These are phyloP conservation scores for Petaurus breviceps DNA, from an alignment of 2,113 vertebrate species.

Conservation along the genomic window DNA sequence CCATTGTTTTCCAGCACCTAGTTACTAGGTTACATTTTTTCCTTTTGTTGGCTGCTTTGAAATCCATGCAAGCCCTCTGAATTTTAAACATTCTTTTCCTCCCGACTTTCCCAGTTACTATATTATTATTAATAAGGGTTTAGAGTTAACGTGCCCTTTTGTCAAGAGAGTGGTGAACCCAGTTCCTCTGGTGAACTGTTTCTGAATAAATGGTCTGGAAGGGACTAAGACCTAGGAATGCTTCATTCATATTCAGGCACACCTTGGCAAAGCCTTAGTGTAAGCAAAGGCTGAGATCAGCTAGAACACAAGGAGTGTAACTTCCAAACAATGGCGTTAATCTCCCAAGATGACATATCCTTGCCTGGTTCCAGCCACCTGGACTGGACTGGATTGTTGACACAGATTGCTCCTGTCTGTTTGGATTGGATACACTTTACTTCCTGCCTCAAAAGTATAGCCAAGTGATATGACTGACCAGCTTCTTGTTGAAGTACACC, in stretches of 20 bases:
- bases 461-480: neutral
- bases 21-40: slow-evolving; percentile 64
- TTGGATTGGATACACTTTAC: slow-evolving; percentile 28
- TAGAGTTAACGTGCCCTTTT: slow-evolving; percentile 60
- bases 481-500: slow-evolving; percentile 13
- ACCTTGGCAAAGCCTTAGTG: slow-evolving; percentile 57
- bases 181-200: slow-evolving; percentile 59
- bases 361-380: slow-evolving; percentile 51
- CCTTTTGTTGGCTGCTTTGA: slow-evolving; percentile 68
- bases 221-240: slow-evolving; percentile 37
- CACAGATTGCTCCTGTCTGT: slow-evolving; percentile 3
- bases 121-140: slow-evolving; percentile 15
- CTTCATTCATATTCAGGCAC: slow-evolving; percentile 67
- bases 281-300: slow-evolving; percentile 56
- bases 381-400: neutral
- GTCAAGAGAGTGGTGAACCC: slow-evolving; percentile 3
- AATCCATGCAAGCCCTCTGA: slow-evolving; percentile 48
- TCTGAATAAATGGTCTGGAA: slow-evolving; percentile 67
- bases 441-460: slow-evolving; percentile 25
- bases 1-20: slow-evolving; percentile 49
- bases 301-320: neutral
- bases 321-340: slow-evolving; percentile 62
- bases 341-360: slow-evolving; percentile 47
- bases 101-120: slow-evolving; percentile 47
- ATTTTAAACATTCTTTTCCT: slow-evolving; percentile 64